Conservation (phyloP, 2,888 invertebrate species). For the Ceriagrion tenellum region DNA sequence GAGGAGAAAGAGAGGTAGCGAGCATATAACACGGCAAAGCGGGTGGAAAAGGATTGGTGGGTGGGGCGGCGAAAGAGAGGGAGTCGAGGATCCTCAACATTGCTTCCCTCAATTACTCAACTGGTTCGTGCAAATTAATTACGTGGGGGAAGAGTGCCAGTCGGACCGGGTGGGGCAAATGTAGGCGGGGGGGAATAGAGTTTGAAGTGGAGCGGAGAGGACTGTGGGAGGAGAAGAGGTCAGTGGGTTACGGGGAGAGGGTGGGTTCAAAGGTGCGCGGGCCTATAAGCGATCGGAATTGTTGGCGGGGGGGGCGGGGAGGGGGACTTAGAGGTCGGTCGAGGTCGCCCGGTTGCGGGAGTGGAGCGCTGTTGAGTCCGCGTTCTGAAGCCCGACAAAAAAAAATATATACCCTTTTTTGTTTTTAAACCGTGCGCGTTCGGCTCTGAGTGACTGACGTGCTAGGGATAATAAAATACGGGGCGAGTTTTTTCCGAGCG, state of each 20-base stretch:
- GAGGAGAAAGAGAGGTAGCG: not conserved
- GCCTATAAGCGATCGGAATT: not conserved
- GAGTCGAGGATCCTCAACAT: slow-evolving; percentile 50
- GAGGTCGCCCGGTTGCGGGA: not conserved
- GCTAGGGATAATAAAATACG: not conserved
- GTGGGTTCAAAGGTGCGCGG: not conserved
- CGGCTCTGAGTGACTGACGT: not conserved
- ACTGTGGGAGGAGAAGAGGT: not conserved
- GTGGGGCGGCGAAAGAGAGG: not conserved
- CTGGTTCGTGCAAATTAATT: slow-evolving; percentile 67
- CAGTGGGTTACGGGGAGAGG: not conserved
- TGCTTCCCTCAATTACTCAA: slow-evolving; percentile 66
- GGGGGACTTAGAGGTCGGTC: not conserved
- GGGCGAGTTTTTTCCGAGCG: not conserved
- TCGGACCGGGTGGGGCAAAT: not conserved
- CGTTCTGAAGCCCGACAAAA: not conserved
- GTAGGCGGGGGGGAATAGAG: not conserved
- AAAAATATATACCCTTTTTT: not conserved
- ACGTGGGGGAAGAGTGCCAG: slow-evolving; percentile 47
- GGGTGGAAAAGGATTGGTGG: not conserved
- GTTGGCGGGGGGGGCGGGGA: not conserved
- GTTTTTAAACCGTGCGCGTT: not conserved
- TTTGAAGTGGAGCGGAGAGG: not conserved
- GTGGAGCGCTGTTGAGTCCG: not conserved
- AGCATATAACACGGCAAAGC: not conserved